Percentiles rank a stretch among this genome's conserved stretches.
Evolutionary conservation across 2,113 vertebrate species (phyloP).

Genomic region (Tachysurus fulvidraco): DNA sequence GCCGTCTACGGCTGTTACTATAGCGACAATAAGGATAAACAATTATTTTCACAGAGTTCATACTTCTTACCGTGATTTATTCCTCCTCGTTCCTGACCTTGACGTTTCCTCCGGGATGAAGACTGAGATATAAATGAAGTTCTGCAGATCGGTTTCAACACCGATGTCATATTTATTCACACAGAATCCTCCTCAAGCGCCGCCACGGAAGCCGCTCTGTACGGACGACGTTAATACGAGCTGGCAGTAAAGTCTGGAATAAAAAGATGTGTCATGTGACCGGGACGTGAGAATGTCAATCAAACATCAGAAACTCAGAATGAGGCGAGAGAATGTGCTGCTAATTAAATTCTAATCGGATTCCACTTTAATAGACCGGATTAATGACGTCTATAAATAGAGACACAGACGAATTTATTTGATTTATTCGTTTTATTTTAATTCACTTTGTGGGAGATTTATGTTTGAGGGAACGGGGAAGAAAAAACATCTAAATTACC

Average conservation of each 20-base stretch:
- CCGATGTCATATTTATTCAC: neutral
- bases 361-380: neutral
- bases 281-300: conserved; percentile 27
- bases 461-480: neutral
- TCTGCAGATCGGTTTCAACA: neutral
- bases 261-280: conserved; percentile 10
- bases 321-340: neutral
- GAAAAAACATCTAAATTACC: neutral
- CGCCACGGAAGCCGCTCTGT: neutral
- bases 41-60: neutral
- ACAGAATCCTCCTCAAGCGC: neutral
- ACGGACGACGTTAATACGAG: neutral
- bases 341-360: conserved; percentile 22
- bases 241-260: neutral
- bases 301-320: conserved; percentile 1
- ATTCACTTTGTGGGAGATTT: neutral
- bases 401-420: neutral
- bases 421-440: neutral
- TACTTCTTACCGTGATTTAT: no score
- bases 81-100: neutral
- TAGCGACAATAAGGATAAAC: neutral
- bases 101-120: conserved; percentile 32
- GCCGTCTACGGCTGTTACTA: neutral
- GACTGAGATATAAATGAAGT: neutral
- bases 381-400: neutral